Evolutionary conservation across 2,888 invertebrate genomes (phyloP).

Genomic region (Machimus atricapillus): DNA sequence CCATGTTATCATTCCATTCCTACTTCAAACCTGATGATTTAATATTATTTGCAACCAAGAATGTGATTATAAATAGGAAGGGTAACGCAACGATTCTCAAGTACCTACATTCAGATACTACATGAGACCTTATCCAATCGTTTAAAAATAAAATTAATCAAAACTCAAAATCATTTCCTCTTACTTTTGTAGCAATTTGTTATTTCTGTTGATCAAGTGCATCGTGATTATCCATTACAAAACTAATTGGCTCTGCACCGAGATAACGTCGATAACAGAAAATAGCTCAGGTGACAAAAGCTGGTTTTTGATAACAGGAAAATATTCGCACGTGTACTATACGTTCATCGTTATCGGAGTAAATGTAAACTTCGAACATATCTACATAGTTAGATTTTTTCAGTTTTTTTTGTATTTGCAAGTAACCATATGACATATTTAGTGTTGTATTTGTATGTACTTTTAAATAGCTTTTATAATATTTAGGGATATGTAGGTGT

Average conservation of each 20-base stretch:
- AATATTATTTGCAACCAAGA: background rate
- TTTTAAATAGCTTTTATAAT: background rate
- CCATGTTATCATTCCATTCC: background rate
- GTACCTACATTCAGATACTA: background rate
- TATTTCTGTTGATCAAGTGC: background rate
- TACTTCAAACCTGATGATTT: background rate
- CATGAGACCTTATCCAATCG: background rate
- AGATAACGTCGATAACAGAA: background rate
- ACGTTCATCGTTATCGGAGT: background rate
- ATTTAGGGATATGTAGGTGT: background rate
- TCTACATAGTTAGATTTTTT: background rate
- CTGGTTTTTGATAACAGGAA: background rate
- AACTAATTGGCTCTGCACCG: background rate
- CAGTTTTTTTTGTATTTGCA: background rate
- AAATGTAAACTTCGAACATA: background rate
- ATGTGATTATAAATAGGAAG: background rate
- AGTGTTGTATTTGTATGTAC: background rate
- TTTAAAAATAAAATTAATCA: background rate
- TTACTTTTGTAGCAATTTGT: background rate
- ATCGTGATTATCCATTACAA: background rate
- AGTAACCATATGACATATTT: background rate
- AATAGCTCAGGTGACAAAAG: background rate
- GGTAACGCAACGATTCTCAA: background rate
- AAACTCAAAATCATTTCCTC: background rate
- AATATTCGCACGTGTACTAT: background rate